A percentile compares a stretch with the other conserved stretches of the same genome.
phyloP scores from a whole-genome alignment of 2,888 invertebrate genomes.

The Ormyrus pomaceus region DNA sequence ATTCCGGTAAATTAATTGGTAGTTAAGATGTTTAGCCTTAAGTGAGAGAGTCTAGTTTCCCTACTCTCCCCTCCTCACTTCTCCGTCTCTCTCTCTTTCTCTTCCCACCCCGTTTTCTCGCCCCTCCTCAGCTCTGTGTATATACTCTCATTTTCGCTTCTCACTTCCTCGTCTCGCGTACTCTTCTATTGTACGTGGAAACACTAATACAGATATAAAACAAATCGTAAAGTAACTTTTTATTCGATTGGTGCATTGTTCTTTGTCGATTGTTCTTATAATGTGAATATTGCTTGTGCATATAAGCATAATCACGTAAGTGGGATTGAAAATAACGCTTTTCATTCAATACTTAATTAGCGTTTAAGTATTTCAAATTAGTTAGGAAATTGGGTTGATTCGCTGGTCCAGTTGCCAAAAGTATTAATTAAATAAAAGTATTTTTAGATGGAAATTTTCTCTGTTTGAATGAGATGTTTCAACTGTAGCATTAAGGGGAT shows the following conservation, averaged over 20 bases:
- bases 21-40: conserved; percentile 71
- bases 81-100: not conserved
- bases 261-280: no score
- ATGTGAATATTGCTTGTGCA: no score
- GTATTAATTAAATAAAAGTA: not conserved
- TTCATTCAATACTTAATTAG: not conserved
- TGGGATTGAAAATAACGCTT: no score
- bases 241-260: no score
- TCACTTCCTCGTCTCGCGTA: not conserved
- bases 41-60: conserved; percentile 67
- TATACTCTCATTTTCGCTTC: no score
- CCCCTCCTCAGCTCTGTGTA: not conserved
- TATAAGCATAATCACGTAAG: no score
- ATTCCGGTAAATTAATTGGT: conserved; percentile 71
- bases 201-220: no score
- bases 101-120: not conserved
- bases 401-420: no score
- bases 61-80: conserved; percentile 56
- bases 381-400: no score
- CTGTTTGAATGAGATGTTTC: no score
- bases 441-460: not conserved
- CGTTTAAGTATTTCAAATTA: not conserved
- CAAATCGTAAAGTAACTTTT: no score
- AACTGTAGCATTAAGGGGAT: no score
- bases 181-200: not conserved